phyloP scores from a whole-genome alignment of 2,797 vertebrate species.

The Centropyge bicolor region DNA sequence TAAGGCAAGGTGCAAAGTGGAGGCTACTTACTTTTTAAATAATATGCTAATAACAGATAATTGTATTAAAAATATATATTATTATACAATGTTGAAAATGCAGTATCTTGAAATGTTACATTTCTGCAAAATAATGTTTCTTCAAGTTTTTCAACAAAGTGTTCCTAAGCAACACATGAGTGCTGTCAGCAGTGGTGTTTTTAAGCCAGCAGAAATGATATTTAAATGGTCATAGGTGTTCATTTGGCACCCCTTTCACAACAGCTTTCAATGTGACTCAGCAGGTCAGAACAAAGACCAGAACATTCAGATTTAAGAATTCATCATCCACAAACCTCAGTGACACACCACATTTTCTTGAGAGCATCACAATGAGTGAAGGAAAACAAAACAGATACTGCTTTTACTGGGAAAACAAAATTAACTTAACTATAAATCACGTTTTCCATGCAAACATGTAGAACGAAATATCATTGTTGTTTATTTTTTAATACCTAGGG shows the following conservation, averaged over 20 bases:
- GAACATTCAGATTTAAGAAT: conserved; percentile 41
- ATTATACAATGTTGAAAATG: background rate
- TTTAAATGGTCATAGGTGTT: conserved; percentile 34
- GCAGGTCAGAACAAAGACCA: conserved; percentile 31
- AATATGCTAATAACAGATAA: background rate
- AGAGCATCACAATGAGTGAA: background rate
- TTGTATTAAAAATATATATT: background rate
- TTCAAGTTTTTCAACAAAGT: conserved; percentile 18
- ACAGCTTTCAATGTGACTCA: conserved; percentile 49
- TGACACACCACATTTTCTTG: conserved; percentile 5
- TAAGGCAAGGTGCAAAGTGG: background rate
- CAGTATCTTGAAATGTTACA: conserved; percentile 4
- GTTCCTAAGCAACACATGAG: conserved; percentile 34
- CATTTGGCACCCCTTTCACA: conserved; percentile 13
- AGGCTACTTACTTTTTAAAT: background rate
- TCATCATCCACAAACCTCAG: background rate
- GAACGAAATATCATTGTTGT: background rate
- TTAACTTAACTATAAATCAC: background rate
- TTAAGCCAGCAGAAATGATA: conserved; percentile 28
- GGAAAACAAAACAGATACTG: conserved; percentile 4
- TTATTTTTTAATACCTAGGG: too few relatives aligned
- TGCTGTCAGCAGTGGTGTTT: conserved; percentile 4
- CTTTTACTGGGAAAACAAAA: conserved; percentile 1
- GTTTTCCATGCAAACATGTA: background rate
- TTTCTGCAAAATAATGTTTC: conserved; percentile 6